Evolutionary conservation across 2,888 invertebrate genomes (phyloP), one percentile per base, ranked within the genome.

Genomic region (Resseliella maxima): DNA sequence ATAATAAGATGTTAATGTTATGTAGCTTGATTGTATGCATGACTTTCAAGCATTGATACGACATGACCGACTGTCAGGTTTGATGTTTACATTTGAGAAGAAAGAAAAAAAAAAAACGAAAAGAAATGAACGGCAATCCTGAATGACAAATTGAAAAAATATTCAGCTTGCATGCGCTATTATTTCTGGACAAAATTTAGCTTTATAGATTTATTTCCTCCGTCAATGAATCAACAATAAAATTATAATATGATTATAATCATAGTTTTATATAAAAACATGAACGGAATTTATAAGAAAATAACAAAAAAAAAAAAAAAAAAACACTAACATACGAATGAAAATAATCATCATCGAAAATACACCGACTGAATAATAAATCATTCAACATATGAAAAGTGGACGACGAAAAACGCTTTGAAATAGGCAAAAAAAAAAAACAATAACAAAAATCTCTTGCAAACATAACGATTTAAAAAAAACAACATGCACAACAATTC

Each of bases 171-270:
- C 72, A 35, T 72, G 72, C 72, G 31, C 24, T n/a, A 12, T 24
- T 27, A n/a, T 27, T 24, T 2, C 59, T 5, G 41, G 3, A 24
- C 27, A 24, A 24, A 59, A 59, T 27, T 1, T 72, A 12, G 12
- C 12, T 50, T 31, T 72, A 31, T 3, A 59, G 12, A 72, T 31
- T 72, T 1, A 35, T 31, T 72, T 59, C 6, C n/a, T 2, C 12
- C 59, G 24, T 59, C n/a, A 59, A 59, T 59, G 59, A 59, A 12
- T 59, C 72, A 72, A 72, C 72, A 31, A 72, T 72, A 72, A 31
- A 72, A 5, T 5, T 31, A 72, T 72, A 15, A 27, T 18, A 59
- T 59, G 27, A 59, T 59, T 24, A 59, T 24, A 59, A 59, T 59
- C 59, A 72, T 72, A 72, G 31, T 35, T 72, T 72, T 5, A 72